A percentile compares a stretch with the other conserved stretches of the same genome.
These are phyloP conservation scores for Chiloscyllium punctatum DNA, from an alignment of 2,797 vertebrate genomes.

Conservation along the genomic window DNA sequence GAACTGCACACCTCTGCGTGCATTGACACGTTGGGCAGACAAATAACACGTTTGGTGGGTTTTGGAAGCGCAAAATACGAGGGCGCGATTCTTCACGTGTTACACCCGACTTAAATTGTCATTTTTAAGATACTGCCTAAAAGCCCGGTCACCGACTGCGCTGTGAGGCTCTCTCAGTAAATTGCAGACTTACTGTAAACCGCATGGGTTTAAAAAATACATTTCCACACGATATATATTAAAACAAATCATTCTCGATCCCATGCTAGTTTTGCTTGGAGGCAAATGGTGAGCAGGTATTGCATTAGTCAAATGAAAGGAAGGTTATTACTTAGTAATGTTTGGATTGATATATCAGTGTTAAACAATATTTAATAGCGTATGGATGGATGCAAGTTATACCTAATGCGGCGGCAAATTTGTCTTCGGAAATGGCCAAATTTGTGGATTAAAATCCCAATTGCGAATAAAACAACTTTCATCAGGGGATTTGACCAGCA, in stretches of 20 bases:
- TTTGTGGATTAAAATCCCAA: background rate
- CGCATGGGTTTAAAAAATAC: background rate
- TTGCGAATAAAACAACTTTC: background rate
- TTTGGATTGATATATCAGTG: background rate
- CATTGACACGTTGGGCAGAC: background rate
- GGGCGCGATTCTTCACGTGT: background rate
- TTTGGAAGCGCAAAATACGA: background rate
- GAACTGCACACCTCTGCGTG: background rate
- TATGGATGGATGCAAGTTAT: background rate
- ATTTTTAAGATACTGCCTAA: background rate
- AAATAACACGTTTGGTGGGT: background rate
- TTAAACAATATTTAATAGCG: background rate
- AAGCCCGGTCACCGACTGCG: background rate
- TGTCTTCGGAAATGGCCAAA: background rate
- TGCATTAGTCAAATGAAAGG: background rate
- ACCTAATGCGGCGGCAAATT: background rate
- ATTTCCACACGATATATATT: background rate
- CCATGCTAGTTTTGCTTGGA: background rate
- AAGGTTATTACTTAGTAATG: background rate
- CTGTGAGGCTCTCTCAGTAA: background rate
- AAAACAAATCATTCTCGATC: background rate
- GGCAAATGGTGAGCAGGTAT: background rate
- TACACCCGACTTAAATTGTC: background rate
- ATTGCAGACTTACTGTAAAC: background rate
- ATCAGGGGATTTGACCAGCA: conserved; percentile 11